Percentiles rank a stretch among this genome's conserved stretches.
Conservation (phyloP, 2,797 vertebrate genomes). For the Acrossocheilus fasciatus region DNA sequence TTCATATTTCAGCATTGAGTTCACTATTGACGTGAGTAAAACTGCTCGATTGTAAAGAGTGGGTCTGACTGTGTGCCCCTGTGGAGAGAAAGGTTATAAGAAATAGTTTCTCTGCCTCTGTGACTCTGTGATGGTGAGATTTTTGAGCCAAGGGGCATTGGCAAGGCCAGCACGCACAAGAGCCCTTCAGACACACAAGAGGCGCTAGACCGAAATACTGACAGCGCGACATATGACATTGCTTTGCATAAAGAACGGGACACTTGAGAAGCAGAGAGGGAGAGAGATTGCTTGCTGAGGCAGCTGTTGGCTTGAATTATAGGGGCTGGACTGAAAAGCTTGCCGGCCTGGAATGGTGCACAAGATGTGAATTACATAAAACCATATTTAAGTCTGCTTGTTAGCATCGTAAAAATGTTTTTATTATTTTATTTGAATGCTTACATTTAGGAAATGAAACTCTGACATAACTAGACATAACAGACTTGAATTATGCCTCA, state of each 20-base stretch:
- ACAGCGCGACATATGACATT: slow-evolving; percentile 71
- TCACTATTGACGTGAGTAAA: background rate
- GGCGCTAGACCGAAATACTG: slow-evolving; percentile 75
- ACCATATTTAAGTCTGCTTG: background rate
- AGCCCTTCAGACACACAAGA: slow-evolving; percentile 70
- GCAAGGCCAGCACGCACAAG: slow-evolving; percentile 58
- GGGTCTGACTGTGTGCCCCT: background rate
- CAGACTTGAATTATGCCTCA: background rate
- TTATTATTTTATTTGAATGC: background rate
- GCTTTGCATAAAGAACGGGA: slow-evolving; percentile 59
- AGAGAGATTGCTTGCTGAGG: slow-evolving; percentile 18
- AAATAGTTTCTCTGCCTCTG: slow-evolving; percentile 7
- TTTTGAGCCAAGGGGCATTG: slow-evolving; percentile 42
- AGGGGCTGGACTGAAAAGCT: slow-evolving; percentile 10
- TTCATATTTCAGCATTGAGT: slow-evolving; percentile 4
- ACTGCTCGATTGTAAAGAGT: background rate
- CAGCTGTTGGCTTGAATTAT: slow-evolving; percentile 37
- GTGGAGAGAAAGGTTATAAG: background rate
- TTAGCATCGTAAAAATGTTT: background rate
- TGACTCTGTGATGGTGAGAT: slow-evolving; percentile 14
- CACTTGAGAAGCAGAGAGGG: slow-evolving; percentile 42
- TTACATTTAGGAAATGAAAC: background rate
- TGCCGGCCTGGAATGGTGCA: slow-evolving; percentile 3
- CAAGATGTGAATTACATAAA: background rate
- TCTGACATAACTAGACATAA: background rate